phyloP scores from a whole-genome alignment of 2,113 vertebrate species.

The Anoura caudifer region DNA sequence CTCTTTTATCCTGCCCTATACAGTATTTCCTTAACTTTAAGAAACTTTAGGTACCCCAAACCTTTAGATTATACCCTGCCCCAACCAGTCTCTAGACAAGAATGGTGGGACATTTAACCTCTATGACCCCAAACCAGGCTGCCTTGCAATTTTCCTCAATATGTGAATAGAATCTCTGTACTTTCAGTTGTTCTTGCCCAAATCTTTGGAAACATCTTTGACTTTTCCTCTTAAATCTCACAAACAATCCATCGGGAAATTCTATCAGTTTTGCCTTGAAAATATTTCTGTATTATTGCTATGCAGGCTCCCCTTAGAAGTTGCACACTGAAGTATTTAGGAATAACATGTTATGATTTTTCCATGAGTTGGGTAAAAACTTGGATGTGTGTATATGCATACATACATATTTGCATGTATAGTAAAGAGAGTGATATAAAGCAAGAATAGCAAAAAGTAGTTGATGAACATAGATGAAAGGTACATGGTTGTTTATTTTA shows the following conservation, averaged over 20 bases:
- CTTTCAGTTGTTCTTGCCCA: background rate
- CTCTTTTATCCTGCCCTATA: background rate
- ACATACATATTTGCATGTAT: background rate
- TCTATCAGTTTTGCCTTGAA: background rate
- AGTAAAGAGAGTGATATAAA: background rate
- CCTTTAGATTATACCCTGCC: background rate
- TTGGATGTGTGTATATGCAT: background rate
- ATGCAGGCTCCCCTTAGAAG: background rate
- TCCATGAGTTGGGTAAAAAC: background rate
- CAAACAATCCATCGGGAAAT: background rate
- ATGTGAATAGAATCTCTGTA: background rate
- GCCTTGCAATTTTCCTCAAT: background rate
- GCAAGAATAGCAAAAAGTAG: background rate
- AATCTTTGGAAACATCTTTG: background rate
- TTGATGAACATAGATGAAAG: background rate
- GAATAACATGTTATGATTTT: background rate
- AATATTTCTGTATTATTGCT: background rate
- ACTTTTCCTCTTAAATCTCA: background rate
- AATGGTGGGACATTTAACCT: background rate
- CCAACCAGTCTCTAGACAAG: background rate
- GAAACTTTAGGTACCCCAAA: background rate
- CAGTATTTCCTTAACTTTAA: slow-evolving; percentile 4
- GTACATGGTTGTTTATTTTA: background rate
- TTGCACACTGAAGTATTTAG: background rate
- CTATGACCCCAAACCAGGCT: background rate